These are phyloP conservation scores for Chondrosia reniformis DNA, from an alignment of 37 sponge, comb jelly and placozoan species.

Conservation along the genomic window DNA sequence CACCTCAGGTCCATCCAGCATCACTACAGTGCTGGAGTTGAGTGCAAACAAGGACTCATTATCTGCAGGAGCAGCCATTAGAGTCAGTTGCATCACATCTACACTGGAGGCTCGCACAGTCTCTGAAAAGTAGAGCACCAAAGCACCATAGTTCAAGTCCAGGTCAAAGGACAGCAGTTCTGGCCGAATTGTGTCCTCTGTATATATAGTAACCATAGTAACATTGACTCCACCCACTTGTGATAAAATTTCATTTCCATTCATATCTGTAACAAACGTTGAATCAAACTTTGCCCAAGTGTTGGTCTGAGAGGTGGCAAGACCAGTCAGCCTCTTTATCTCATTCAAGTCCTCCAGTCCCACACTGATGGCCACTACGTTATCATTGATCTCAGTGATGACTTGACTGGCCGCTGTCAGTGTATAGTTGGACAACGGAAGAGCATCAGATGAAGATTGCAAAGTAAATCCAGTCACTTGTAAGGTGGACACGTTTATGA, in stretches of 20 bases:
- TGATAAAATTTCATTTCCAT: constrained; percentile 50
- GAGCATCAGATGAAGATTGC: constrained; percentile 15
- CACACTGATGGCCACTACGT: constrained; percentile 43
- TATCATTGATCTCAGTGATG: constrained; percentile 7
- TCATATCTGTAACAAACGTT: constrained; percentile 62
- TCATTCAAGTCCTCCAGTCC: constrained; percentile 83
- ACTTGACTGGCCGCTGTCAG: constrained; percentile 33
- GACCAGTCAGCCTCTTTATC: constrained; percentile 61
- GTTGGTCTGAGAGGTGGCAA: constrained; percentile 41
- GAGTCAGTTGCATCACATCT: constrained; percentile 60
- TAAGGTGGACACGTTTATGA: constrained; percentile 65
- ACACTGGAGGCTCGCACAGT: constrained; percentile 66
- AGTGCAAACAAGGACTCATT: constrained; percentile 27
- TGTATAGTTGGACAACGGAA: neutral
- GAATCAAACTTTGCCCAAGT: constrained; percentile 49
- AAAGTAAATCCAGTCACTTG: constrained; percentile 63
- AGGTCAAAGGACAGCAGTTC: constrained; percentile 45
- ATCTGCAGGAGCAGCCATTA: constrained; percentile 34
- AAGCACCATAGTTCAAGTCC: constrained; percentile 47
- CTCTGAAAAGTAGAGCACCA: constrained; percentile 66
- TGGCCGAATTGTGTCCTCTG: constrained; percentile 47
- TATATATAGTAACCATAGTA: constrained; percentile 39
- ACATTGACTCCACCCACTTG: constrained; percentile 30
- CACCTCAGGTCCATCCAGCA: constrained; percentile 36
- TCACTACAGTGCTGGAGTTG: constrained; percentile 23